Conservation (phyloP, 2,888 invertebrate genomes). For the Drosophila trichaetosa region DNA sequence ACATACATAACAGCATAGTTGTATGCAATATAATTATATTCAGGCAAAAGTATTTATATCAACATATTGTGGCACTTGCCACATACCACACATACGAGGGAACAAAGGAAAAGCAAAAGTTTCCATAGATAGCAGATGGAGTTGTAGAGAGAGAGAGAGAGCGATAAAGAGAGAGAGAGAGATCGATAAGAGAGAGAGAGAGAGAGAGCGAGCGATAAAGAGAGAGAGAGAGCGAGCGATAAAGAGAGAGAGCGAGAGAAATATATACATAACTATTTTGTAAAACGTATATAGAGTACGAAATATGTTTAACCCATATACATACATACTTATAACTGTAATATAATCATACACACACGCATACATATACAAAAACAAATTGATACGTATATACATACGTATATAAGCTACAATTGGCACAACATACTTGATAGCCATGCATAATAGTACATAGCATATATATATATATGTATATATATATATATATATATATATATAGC, state of each 20-base stretch:
- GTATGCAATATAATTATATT: constrained; percentile 14
- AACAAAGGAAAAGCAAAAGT: constrained; percentile 37
- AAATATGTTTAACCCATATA: constrained; percentile 54
- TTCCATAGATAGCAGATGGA: background rate
- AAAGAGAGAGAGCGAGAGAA: background rate
- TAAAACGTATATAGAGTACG: constrained; percentile 62
- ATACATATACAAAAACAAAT: constrained; percentile 29
- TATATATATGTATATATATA: constrained; percentile 15
- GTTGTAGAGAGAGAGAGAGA: background rate
- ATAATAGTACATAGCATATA: constrained; percentile 11
- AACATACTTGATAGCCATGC: constrained; percentile 41
- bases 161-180: constrained; percentile 5
- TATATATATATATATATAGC: constrained; percentile 9
- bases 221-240: constrained; percentile 1
- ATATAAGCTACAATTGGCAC: constrained; percentile 22
- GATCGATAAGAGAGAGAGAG: background rate
- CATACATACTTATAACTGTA: constrained; percentile 54
- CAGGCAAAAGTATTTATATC: constrained; percentile 42
- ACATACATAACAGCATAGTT: constrained; percentile 12
- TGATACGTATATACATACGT: constrained; percentile 16
- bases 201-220: background rate
- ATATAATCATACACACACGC: constrained; percentile 35
- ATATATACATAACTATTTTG: constrained; percentile 63
- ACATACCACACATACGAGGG: constrained; percentile 38
- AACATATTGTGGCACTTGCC: constrained; percentile 17